A percentile compares a stretch with the other conserved stretches of the same genome.
Conservation (phyloP, 1,140 invertebrate genomes). For the Bemisia tabaci region DNA sequence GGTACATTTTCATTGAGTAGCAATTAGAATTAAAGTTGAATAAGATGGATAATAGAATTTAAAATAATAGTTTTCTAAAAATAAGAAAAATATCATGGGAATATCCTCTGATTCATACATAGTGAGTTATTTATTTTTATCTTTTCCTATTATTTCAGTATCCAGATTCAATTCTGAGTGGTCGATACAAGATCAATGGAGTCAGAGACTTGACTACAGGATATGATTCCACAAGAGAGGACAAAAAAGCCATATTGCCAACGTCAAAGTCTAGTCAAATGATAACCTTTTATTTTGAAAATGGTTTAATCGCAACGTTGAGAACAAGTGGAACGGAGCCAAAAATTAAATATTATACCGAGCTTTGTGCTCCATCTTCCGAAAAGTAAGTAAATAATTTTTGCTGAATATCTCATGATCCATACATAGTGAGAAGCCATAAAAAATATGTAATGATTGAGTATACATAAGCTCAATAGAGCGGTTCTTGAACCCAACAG, state of each 20-base stretch:
- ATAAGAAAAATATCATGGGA: too few relatives aligned
- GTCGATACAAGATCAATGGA: conserved; percentile 52
- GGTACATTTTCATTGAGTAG: too few relatives aligned
- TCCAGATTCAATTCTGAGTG: conserved; percentile 50
- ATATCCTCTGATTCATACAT: too few relatives aligned
- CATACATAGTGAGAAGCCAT: too few relatives aligned
- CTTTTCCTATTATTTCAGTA: conserved; percentile 46
- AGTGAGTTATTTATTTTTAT: too few relatives aligned
- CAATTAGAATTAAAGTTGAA: too few relatives aligned
- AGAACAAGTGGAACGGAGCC: conserved; percentile 97
- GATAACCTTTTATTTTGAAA: conserved; percentile 90
- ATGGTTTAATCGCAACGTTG: conserved; percentile 74
- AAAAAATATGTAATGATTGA: too few relatives aligned
- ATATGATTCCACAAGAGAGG: conserved; percentile 59
- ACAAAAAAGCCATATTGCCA: conserved; percentile 62
- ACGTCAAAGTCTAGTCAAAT: conserved; percentile 71
- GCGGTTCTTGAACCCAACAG: too few relatives aligned
- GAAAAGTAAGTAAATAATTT: conserved; percentile 38
- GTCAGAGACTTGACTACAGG: conserved; percentile 83
- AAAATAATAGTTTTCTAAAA: too few relatives aligned
- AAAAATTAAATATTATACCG: conserved; percentile 96
- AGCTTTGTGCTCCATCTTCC: conserved; percentile 57
- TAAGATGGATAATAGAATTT: too few relatives aligned
- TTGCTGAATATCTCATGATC: too few relatives aligned
- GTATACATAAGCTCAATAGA: too few relatives aligned